Percentiles rank a stretch among this genome's conserved stretches.
Conservation (phyloP, 2,113 vertebrate species). For the Mesembrinibis cayennensis region DNA sequence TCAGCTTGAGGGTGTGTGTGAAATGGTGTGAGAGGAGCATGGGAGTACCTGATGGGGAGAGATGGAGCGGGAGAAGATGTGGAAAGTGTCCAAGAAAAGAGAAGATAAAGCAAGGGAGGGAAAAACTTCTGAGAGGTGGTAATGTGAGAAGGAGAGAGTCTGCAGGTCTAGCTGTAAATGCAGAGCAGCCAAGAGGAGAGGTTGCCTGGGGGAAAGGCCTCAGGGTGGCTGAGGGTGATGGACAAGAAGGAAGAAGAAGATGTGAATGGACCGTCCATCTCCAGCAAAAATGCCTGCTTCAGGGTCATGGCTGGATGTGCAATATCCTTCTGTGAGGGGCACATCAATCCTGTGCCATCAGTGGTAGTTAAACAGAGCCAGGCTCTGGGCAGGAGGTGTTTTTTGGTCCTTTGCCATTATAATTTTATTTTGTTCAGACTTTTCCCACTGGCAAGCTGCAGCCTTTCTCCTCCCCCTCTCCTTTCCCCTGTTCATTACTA, state of each 20-base stretch:
- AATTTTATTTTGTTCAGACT: neutral
- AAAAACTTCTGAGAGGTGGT: neutral
- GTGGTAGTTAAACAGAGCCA: neutral
- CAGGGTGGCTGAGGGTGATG: neutral
- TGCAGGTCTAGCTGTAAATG: neutral
- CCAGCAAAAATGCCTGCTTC: neutral
- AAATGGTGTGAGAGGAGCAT: neutral
- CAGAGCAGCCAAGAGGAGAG: neutral
- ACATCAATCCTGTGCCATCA: neutral
- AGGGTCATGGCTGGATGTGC: neutral
- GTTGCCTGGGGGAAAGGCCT: neutral
- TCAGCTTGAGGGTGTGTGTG: neutral
- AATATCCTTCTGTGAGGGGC: neutral
- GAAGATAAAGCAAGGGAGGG: neutral
- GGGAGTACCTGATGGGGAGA: neutral
- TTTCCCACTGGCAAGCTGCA: neutral
- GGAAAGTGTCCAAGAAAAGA: neutral
- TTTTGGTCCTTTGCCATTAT: neutral
- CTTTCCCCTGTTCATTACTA: neutral
- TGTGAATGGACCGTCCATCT: neutral
- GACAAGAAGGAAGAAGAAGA: neutral
- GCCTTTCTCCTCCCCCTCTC: neutral
- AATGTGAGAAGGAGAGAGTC: neutral
- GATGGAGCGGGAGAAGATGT: neutral
- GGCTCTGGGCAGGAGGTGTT: neutral